Evolutionary conservation across 2,888 invertebrate genomes (phyloP).

Genomic region (Dysmachus trigonus): DNA sequence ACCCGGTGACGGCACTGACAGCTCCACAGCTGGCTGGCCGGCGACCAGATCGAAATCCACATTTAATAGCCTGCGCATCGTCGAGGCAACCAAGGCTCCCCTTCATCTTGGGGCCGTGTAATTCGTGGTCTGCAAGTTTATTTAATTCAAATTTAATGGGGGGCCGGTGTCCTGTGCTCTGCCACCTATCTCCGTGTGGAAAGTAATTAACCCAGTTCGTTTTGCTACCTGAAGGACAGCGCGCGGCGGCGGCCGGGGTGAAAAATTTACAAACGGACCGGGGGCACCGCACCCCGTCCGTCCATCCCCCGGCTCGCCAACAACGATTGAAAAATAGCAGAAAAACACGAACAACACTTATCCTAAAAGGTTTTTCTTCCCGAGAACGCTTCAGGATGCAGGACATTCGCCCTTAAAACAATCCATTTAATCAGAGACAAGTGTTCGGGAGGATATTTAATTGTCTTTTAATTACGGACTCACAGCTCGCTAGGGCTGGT

Average conservation of each 20-base stretch:
- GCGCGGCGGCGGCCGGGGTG: not conserved
- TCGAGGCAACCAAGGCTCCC: not conserved
- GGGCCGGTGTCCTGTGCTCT: not conserved
- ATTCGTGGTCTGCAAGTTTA: slow-evolving; percentile 21
- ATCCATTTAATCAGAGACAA: slow-evolving; percentile 43
- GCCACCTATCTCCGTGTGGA: not conserved
- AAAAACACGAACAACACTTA: slow-evolving; percentile 25
- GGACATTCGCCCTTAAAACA: slow-evolving; percentile 18
- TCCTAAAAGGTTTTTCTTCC: slow-evolving; percentile 26
- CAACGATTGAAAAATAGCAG: not conserved
- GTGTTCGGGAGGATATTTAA: slow-evolving; percentile 43
- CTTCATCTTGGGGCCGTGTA: not conserved
- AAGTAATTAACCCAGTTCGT: slow-evolving; percentile 27
- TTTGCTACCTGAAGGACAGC: not conserved
- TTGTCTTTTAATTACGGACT: slow-evolving; percentile 45
- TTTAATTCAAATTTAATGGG: slow-evolving; percentile 33
- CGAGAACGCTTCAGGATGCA: not conserved
- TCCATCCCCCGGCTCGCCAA: not conserved
- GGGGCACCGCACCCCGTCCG: not conserved
- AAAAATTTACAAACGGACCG: not conserved
- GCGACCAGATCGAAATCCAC: not conserved
- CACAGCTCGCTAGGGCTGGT: slow-evolving; percentile 27
- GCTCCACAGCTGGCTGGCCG: not conserved
- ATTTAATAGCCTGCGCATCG: not conserved
- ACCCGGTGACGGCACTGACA: not conserved